These are phyloP conservation scores for Copidosoma floridanum DNA, from an alignment of 1,140 invertebrate species.

Conservation along the genomic window DNA sequence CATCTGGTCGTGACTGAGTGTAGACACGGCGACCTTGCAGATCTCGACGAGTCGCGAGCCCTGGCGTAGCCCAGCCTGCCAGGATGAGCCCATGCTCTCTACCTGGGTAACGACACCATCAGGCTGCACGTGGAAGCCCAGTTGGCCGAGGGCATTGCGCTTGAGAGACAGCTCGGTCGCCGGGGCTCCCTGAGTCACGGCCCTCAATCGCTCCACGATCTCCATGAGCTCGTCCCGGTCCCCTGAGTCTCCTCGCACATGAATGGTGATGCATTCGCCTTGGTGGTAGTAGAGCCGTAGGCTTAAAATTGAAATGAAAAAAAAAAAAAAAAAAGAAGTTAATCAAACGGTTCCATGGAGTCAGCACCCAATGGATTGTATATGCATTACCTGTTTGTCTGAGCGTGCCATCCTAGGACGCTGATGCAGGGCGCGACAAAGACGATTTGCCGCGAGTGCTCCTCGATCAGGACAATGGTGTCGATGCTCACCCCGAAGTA, in stretches of 20 bases:
- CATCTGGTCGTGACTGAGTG: constrained; percentile 90
- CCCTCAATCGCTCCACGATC: constrained; percentile 69
- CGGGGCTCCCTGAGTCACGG: constrained; percentile 72
- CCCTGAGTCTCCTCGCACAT: constrained; percentile 63
- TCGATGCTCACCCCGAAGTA: constrained; percentile 86
- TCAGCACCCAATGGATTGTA: no score
- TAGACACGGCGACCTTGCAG: constrained; percentile 85
- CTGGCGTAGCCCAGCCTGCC: constrained; percentile 84
- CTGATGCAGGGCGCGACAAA: constrained; percentile 82
- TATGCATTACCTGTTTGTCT: constrained; percentile 63
- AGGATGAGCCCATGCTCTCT: constrained; percentile 82
- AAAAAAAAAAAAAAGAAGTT: no score
- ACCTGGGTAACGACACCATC: constrained; percentile 95
- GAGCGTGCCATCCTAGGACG: constrained; percentile 79
- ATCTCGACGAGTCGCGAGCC: constrained; percentile 91
- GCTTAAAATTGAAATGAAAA: constrained; percentile 45
- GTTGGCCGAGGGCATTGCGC: constrained; percentile 79
- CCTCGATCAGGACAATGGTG: constrained; percentile 83
- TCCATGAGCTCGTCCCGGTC: constrained; percentile 78
- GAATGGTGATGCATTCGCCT: constrained; percentile 80
- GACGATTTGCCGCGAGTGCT: constrained; percentile 77
- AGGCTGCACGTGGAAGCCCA: constrained; percentile 94
- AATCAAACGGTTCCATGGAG: no score
- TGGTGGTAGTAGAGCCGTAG: constrained; percentile 74
- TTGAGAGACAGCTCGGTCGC: constrained; percentile 73